Percentiles rank a stretch among this genome's conserved stretches.
Conservation (phyloP, 2,113 vertebrate species). For the Nibea coibor region DNA sequence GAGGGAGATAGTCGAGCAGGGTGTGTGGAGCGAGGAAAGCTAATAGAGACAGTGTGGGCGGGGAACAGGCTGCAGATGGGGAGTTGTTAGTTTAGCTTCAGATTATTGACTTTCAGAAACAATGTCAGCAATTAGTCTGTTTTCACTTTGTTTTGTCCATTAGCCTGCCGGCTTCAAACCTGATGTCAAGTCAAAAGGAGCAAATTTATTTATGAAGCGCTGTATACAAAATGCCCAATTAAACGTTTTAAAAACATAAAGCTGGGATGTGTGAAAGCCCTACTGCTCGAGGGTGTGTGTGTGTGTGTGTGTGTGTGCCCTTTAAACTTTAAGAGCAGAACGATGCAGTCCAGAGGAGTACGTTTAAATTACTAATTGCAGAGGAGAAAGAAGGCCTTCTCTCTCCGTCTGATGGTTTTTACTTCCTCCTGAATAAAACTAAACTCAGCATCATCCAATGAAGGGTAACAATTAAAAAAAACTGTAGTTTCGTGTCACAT, state of each 20-base stretch:
- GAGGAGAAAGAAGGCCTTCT: not conserved
- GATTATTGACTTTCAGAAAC: conserved; percentile 81
- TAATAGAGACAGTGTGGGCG: conserved; percentile 74
- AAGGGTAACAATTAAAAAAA: not conserved
- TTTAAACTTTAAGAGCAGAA: conserved; percentile 12
- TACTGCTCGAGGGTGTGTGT: not conserved
- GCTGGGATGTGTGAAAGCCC: not conserved
- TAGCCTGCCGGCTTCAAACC: conserved; percentile 67
- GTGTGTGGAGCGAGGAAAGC: conserved; percentile 57
- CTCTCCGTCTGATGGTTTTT: not conserved
- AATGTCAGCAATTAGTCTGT: conserved; percentile 75
- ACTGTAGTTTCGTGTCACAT: not conserved
- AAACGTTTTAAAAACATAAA: conserved; percentile 48
- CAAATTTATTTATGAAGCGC: conserved; percentile 62
- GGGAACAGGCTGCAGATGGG: conserved; percentile 31
- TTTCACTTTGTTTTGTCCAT: conserved; percentile 57
- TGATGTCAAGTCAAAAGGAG: conserved; percentile 44
- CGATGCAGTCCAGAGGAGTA: not conserved
- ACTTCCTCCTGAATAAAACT: not conserved
- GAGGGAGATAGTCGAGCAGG: conserved; percentile 71
- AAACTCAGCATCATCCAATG: not conserved
- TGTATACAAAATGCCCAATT: conserved; percentile 66
- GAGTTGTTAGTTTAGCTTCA: conserved; percentile 74
- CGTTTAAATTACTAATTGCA: conserved; percentile 32
- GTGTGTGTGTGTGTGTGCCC: not conserved